Evolutionary conservation across 2,888 invertebrate species (phyloP), one percentile per base, ranked within the genome.

Genomic region (Pristionchus fissidentatus): DNA sequence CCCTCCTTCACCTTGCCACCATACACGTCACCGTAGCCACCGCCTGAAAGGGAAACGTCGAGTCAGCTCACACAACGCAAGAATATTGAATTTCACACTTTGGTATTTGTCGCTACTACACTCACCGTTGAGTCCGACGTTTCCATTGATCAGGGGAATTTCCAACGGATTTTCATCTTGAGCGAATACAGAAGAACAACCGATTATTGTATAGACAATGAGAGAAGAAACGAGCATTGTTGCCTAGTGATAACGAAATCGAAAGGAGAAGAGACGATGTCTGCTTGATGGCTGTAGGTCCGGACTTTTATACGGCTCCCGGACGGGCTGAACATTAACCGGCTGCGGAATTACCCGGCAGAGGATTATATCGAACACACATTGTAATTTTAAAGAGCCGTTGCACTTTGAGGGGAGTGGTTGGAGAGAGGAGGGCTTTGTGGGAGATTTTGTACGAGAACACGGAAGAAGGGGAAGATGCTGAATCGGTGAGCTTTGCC

Each of bases 21-120:
- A 26, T 70, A 70, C 70, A 70, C 38, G 70, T 70, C 70, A 41
- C 70, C 70, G 70, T 70, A 70, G 70, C 70, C 70, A 26, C n/a
- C 1, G 70, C 70, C 70, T 70, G 70, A 55, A n/a, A n/a, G n/a
- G n/a, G n/a, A 70, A 70, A 70, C 0, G 26, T 70, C 70, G 70
- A 13, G n/a, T n/a, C n/a, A n/a, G n/a, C n/a, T n/a, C n/a, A n/a
- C n/a, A n/a, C n/a, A n/a, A n/a, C n/a, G n/a, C n/a, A n/a, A n/a
- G n/a, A n/a, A n/a, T n/a, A n/a, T n/a, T n/a, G n/a, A n/a, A n/a
- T n/a, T n/a, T n/a, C n/a, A n/a, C n/a, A n/a, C n/a, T n/a, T n/a
- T n/a, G n/a, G n/a, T n/a, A n/a, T n/a, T n/a, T n/a, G n/a, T n/a
- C n/a, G n/a, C n/a, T n/a, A n/a, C n/a, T n/a, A n/a, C n/a, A 70